Evolutionary conservation across 2,888 invertebrate genomes (phyloP), one percentile per base, ranked within the genome.

Genomic region (Drosophila picticornis): DNA sequence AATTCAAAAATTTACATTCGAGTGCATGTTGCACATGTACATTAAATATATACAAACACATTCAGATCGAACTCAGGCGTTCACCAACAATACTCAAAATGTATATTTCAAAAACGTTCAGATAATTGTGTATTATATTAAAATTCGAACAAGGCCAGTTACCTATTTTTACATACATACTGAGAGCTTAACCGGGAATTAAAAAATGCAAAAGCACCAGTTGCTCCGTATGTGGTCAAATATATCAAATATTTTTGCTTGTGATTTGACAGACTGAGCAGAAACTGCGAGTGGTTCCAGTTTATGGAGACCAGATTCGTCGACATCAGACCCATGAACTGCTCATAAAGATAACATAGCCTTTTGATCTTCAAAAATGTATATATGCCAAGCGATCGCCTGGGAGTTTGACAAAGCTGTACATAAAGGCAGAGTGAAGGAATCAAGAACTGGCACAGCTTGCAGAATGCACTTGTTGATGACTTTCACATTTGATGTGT

Each of bases 181-280:
- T 19, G 19, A 19, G 19, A 38, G 5, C 5, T 40, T n/a, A 10
- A n/a, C 2, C 13, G 22, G 6, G 22, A 22, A 46, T 22, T 46
- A 5, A 10, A 40, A 6, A 16, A 36, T 10, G n/a, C 38, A 2
- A 40, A 40, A 9, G 19, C 19, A 38, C 1, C 16, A 16, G 19
- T 34, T 1, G 13, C 34, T 13, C 34, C 34, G 16, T 16, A 9
- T 19, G 19, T 38, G 19, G 10, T 38, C 4, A 38, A 38, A 40
- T n/a, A 40, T 43, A n/a, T n/a, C n/a, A n/a, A n/a, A n/a, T n/a
- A 11, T 43, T 43, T 43, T 43, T 43, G n/a, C n/a, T 38, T 38
- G 38, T n/a, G n/a, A 3, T 40, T 40, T 10, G n/a, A n/a, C n/a
- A n/a, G 40, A 40, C n/a, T 22, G 40, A 40, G 22, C 22, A 2